A percentile compares a stretch with the other conserved stretches of the same genome.
These are phyloP conservation scores for Fregata magnificens DNA, from an alignment of 2,113 vertebrate species.

Conservation along the genomic window DNA sequence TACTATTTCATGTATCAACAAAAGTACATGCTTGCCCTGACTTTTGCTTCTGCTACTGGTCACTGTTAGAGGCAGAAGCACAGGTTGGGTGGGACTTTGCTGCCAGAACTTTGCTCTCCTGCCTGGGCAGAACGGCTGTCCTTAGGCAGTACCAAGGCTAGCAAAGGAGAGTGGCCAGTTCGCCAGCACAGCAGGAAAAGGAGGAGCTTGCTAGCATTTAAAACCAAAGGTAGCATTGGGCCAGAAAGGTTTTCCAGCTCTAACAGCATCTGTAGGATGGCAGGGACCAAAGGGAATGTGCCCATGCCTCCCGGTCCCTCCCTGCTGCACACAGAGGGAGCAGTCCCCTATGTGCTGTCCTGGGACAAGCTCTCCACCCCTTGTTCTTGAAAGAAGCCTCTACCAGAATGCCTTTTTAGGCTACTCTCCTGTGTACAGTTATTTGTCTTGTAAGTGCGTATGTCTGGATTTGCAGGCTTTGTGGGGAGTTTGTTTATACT, in stretches of 20 bases:
- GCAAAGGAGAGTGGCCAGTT: neutral
- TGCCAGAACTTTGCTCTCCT: neutral
- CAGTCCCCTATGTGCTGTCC: neutral
- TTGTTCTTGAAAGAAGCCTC: neutral
- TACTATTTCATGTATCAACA: neutral
- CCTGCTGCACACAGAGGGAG: neutral
- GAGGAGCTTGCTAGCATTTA: neutral
- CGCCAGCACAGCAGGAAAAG: accelerated
- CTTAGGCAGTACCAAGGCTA: neutral
- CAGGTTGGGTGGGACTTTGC: neutral
- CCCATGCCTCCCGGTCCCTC: neutral
- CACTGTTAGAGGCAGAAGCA: neutral
- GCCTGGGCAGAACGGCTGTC: neutral
- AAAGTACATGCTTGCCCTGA: neutral
- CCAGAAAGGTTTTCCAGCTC: neutral
- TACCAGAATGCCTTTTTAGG: neutral
- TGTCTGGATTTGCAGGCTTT: neutral
- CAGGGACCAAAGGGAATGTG: neutral
- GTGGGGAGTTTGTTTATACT: neutral
- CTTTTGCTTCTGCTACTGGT: neutral
- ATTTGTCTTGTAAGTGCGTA: neutral
- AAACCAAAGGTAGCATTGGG: neutral
- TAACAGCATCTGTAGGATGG: neutral
- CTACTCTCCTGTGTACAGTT: neutral
- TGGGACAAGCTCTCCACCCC: neutral